Evolutionary conservation across 2,888 invertebrate species (phyloP).

Genomic region (Psylliodes chrysocephalus): DNA sequence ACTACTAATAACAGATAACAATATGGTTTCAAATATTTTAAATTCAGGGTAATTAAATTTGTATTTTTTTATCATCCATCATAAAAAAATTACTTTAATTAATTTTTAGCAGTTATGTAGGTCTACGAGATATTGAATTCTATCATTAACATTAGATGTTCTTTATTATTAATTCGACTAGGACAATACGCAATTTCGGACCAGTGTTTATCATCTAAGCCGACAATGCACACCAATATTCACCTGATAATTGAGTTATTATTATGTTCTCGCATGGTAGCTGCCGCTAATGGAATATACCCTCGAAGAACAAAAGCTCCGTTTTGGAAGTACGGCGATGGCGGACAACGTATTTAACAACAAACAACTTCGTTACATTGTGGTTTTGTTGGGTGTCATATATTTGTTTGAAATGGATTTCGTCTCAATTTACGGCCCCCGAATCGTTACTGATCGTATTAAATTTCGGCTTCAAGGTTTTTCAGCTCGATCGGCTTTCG

Average conservation of each 20-base stretch:
- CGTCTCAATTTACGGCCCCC: background rate
- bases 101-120: no score
- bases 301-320: slow-evolving; percentile 13
- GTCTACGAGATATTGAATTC: no score
- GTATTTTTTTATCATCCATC: no score
- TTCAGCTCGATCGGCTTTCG: background rate
- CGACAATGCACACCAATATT: slow-evolving; percentile 12
- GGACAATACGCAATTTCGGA: background rate
- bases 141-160: no score
- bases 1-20: no score
- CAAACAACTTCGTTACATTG: slow-evolving; percentile 8
- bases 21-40: no score
- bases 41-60: no score
- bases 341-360: slow-evolving; percentile 3
- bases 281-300: slow-evolving; percentile 15
- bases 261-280: slow-evolving; percentile 16
- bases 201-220: background rate
- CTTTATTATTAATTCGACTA: no score
- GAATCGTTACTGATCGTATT: background rate
- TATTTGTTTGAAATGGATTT: background rate
- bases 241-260: slow-evolving; percentile 23
- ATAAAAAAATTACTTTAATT: no score
- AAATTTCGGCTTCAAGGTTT: background rate
- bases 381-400: background rate
- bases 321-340: background rate